Conservation (phyloP, 2,113 vertebrate species). For the Oceanites oceanicus region DNA sequence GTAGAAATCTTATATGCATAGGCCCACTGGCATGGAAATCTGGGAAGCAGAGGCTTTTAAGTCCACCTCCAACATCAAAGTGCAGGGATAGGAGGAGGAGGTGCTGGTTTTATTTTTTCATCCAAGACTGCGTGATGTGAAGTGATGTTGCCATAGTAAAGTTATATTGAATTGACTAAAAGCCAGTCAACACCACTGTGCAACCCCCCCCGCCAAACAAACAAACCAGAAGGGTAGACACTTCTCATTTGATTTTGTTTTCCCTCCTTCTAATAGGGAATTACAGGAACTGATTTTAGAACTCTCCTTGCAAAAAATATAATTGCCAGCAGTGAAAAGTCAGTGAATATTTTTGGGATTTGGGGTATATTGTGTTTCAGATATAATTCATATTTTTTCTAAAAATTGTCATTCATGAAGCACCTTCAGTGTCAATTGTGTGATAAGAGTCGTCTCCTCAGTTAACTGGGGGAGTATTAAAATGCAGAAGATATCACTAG, state of each 20-base stretch:
- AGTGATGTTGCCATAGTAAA: constrained; percentile 67
- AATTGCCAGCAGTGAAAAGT: constrained; percentile 1
- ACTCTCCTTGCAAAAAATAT: background rate
- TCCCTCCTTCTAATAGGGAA: background rate
- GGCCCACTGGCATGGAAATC: background rate
- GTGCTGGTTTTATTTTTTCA: constrained; percentile 13
- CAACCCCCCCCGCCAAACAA: background rate
- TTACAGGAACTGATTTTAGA: background rate
- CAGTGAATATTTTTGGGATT: background rate
- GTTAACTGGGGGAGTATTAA: constrained; percentile 21
- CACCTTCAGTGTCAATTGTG: background rate
- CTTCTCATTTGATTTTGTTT: constrained; percentile 14
- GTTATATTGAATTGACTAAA: constrained; percentile 56
- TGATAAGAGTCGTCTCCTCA: background rate
- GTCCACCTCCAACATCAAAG: constrained; percentile 24
- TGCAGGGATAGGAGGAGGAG: background rate
- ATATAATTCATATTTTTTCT: background rate
- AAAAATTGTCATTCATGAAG: background rate
- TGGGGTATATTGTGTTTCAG: background rate
- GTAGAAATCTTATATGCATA: background rate
- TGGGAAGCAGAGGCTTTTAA: constrained; percentile 24
- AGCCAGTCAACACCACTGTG: background rate
- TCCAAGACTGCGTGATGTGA: background rate
- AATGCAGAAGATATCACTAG: background rate
- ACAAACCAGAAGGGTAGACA: background rate